phyloP scores from a whole-genome alignment of 2,113 vertebrate species.

The Gavialis gangeticus region DNA sequence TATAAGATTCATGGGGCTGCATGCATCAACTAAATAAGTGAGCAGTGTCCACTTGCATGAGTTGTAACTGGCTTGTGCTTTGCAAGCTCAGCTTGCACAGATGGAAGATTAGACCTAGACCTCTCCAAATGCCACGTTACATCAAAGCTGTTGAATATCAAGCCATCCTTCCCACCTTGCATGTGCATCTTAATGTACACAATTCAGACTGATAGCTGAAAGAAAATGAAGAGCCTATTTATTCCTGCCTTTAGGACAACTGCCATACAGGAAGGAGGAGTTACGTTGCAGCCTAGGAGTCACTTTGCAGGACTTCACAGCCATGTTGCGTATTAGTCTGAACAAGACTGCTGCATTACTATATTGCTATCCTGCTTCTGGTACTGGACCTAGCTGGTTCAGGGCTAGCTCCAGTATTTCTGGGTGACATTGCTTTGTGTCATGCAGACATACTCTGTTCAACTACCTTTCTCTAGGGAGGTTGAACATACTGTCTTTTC shows the following conservation, averaged over 20 bases:
- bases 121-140: rapidly evolving
- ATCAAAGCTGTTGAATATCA: background rate
- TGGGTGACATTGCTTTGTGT: too few relatives aligned
- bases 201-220: background rate
- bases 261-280: rapidly evolving
- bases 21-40: too few relatives aligned
- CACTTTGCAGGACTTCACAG: background rate
- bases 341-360: too few relatives aligned
- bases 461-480: background rate
- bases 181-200: background rate
- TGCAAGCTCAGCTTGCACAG: background rate
- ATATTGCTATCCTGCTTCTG: too few relatives aligned
- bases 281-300: background rate
- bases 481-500: background rate
- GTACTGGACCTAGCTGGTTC: too few relatives aligned
- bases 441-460: background rate
- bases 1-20: background rate
- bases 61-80: rapidly evolving
- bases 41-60: background rate
- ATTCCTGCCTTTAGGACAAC: background rate
- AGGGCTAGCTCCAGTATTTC: too few relatives aligned
- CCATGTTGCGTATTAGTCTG: too few relatives aligned
- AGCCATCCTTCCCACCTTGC: background rate
- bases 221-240: background rate
- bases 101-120: rapidly evolving